phyloP scores from a whole-genome alignment of 1,140 invertebrate genomes.

The Drosophila mojavensis region DNA sequence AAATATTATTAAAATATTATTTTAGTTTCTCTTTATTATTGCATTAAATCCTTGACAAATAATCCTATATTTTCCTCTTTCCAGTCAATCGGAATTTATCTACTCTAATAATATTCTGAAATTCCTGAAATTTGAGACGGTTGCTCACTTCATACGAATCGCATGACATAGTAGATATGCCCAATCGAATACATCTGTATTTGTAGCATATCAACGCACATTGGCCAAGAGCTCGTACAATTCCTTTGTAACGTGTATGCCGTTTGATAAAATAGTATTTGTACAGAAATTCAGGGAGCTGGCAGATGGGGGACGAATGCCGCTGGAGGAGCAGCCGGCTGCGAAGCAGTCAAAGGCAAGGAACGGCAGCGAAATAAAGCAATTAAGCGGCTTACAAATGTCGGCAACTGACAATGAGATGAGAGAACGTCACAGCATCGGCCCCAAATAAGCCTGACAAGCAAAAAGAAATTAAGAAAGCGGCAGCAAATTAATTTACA shows the following conservation, averaged over 20 bases:
- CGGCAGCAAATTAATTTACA: constrained; percentile 81
- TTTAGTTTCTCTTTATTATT: no score
- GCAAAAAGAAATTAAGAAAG: constrained; percentile 74
- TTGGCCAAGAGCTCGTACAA: constrained; percentile 34
- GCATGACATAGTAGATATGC: background rate
- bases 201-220: constrained; percentile 14
- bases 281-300: constrained; percentile 58
- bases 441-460: constrained; percentile 69
- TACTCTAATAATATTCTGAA: no score
- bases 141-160: background rate
- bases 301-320: constrained; percentile 60
- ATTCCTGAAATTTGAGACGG: background rate
- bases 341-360: constrained; percentile 51
- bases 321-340: constrained; percentile 7
- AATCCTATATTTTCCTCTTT: no score
- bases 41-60: no score
- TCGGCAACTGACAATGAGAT: constrained; percentile 57
- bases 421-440: constrained; percentile 33
- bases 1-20: no score
- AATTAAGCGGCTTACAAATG: constrained; percentile 82
- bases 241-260: constrained; percentile 15
- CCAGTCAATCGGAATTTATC: no score
- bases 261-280: constrained; percentile 44
- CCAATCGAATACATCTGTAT: background rate
- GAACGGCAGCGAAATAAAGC: constrained; percentile 65